A percentile compares a stretch with the other conserved stretches of the same genome.
Conservation (phyloP, 2,888 invertebrate species). For the Tetramorium bicarinatum region DNA sequence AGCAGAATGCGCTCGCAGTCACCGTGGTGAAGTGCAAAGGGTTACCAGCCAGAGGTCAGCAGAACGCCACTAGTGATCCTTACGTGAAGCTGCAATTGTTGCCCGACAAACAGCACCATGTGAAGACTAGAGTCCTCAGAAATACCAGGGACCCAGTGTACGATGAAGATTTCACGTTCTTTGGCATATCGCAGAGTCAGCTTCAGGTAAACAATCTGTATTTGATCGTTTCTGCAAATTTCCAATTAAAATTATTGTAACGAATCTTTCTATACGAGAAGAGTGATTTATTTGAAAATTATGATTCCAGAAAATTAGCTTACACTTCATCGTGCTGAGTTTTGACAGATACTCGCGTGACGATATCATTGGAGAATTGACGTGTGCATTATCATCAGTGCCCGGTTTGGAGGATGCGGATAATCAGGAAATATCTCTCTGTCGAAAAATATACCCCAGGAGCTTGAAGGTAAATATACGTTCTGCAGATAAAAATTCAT, state of each 20-base stretch:
- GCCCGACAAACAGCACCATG: slow-evolving; percentile 99
- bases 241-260: background rate
- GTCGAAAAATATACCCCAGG: slow-evolving; percentile 96
- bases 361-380: slow-evolving; percentile 99
- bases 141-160: slow-evolving; percentile 98
- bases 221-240: background rate
- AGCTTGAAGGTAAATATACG: slow-evolving; percentile 92
- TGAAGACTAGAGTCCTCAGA: slow-evolving; percentile 97
- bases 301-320: slow-evolving; percentile 91
- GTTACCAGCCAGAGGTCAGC: slow-evolving; percentile 94
- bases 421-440: slow-evolving; percentile 93
- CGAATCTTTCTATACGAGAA: background rate
- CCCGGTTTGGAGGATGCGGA: slow-evolving; percentile 90
- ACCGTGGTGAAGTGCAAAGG: slow-evolving; percentile 96
- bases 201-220: slow-evolving; percentile 87
- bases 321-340: slow-evolving; percentile 97
- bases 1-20: slow-evolving; percentile 96
- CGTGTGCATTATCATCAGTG: slow-evolving; percentile 92
- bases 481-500: background rate
- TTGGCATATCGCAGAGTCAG: slow-evolving; percentile 95
- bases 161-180: slow-evolving; percentile 99
- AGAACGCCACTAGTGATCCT: slow-evolving; percentile 95
- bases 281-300: slow-evolving; percentile 1
- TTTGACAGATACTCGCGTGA: slow-evolving; percentile 96
- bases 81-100: slow-evolving; percentile 99